Conservation (phyloP, 2,113 vertebrate species). For the Scartelaos histophorus region DNA sequence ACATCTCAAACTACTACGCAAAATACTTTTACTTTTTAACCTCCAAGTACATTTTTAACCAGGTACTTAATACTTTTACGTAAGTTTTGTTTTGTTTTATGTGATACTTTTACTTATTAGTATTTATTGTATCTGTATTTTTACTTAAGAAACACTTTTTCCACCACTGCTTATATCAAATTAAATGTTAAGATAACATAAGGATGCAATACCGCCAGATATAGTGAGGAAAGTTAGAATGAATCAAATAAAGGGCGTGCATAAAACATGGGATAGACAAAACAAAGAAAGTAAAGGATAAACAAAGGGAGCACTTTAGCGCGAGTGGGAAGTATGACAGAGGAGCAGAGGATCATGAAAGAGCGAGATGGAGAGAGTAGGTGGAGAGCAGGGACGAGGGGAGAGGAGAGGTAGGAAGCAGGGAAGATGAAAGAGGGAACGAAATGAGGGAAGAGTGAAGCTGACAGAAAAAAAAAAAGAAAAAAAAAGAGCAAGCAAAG, state of each 20-base stretch:
- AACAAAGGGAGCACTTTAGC: constrained; percentile 64
- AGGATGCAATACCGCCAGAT: neutral
- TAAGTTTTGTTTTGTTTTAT: too few species aligned
- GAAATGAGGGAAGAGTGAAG: constrained; percentile 39
- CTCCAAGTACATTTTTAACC: too few species aligned
- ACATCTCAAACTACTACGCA: too few species aligned
- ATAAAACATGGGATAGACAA: constrained; percentile 14
- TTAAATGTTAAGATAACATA: neutral
- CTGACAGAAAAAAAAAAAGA: constrained; percentile 43
- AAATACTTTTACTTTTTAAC: too few species aligned
- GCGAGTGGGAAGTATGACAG: constrained; percentile 61
- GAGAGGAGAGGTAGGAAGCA: constrained; percentile 58
- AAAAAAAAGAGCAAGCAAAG: constrained; percentile 52
- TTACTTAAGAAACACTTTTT: too few species aligned
- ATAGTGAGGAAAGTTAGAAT: constrained; percentile 13
- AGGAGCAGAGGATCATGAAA: constrained; percentile 55
- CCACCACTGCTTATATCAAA: neutral
- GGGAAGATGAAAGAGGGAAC: constrained; percentile 54
- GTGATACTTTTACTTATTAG: too few species aligned
- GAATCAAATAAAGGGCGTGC: constrained; percentile 4
- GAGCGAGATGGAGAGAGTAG: constrained; percentile 63
- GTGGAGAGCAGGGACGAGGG: constrained; percentile 70
- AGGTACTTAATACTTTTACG: too few species aligned
- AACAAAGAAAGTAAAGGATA: constrained; percentile 59
- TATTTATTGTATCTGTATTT: too few species aligned